Evolutionary conservation across 1,140 invertebrate species (phyloP).

Genomic region (Neelides sp.): DNA sequence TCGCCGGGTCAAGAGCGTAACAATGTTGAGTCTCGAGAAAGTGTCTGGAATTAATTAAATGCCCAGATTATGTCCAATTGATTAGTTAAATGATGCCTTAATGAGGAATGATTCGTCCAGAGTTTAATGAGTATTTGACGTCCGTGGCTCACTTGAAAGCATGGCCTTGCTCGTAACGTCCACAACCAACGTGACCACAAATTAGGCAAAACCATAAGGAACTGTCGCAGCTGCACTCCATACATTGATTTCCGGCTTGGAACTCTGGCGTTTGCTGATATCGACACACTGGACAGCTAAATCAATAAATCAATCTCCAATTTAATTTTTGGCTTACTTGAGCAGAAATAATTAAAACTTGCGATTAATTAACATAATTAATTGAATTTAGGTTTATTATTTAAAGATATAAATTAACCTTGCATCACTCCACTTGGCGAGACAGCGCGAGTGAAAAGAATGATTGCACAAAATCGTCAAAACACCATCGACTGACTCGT

Average conservation of each 20-base stretch:
- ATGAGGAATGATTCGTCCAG: not conserved
- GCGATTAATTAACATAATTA: not conserved
- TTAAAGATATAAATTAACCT: constrained; percentile 37
- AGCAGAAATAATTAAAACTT: not conserved
- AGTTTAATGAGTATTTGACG: not conserved
- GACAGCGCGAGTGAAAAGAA: constrained; percentile 87
- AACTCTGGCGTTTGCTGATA: constrained; percentile 89
- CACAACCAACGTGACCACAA: constrained; percentile 96
- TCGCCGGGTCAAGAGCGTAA: constrained; percentile 89
- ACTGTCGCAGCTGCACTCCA: constrained; percentile 62
- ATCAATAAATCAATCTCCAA: constrained; percentile 4
- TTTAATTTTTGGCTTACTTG: not conserved
- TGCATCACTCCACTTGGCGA: constrained; percentile 92
- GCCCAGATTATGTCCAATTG: not conserved
- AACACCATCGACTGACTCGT: constrained; percentile 93
- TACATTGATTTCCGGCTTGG: constrained; percentile 65
- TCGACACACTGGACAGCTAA: constrained; percentile 53
- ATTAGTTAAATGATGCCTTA: not conserved
- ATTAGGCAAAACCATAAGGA: constrained; percentile 97
- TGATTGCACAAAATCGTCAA: constrained; percentile 97
- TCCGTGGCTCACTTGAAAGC: constrained; percentile 45
- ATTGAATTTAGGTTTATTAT: constrained; percentile 2
- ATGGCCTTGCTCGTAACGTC: constrained; percentile 60
- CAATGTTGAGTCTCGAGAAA: constrained; percentile 91
- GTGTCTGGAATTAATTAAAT: constrained; percentile 49